Base-by-base conservation (phyloP, 2,888 invertebrate species). In the Agrotis exclamationis region DNA sequence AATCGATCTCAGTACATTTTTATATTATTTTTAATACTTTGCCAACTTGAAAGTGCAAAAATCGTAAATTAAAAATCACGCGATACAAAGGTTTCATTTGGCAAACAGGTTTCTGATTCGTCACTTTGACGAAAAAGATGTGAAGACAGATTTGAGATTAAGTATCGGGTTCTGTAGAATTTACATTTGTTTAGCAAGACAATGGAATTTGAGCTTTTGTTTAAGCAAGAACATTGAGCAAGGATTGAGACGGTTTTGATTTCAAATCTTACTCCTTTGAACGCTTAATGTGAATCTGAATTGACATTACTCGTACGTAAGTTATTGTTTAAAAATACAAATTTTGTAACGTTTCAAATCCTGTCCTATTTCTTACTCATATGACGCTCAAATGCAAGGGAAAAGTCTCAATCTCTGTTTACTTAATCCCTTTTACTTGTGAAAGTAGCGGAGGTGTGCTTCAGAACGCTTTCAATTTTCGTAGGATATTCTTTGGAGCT, bases 31-130 rank as follows among this genome's bases (percentile, higher is more conserved):
- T 65, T 60, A 56, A 44, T 51, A 47, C 45, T 50, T 60, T 57
- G 24, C 48, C 14, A 70, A 59, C 59, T 74, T 44, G 64, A 81
- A 73, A 77, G 70, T 70, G 70, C 77, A 76, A 72, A 83, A 70
- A 59, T 70, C 48, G n/a, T 70, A 76, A 79, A 77, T 80, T 79
- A 77, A 75, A 39, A 76, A 74, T 68, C 85, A 81, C 84, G 84
- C 77, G 68, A 85, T 53, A 74, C 70, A 75, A 79, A 81, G 56
- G 62, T 72, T 74, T 39, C 71, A 62, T 75, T 76, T 68, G 64
- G 50, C 50, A 71, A 79, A 85, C 84, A 63, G 57, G 84, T 84
- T 84, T 70, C 9, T 76, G 74, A 84, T 84, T 84, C 84, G 85
- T 83, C 79, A 81, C 77, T 78, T 76, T 44, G 54, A 65, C 53